Evolutionary conservation across 2,888 invertebrate genomes (phyloP).

Genomic region (Nephrotoma guestfalica): DNA sequence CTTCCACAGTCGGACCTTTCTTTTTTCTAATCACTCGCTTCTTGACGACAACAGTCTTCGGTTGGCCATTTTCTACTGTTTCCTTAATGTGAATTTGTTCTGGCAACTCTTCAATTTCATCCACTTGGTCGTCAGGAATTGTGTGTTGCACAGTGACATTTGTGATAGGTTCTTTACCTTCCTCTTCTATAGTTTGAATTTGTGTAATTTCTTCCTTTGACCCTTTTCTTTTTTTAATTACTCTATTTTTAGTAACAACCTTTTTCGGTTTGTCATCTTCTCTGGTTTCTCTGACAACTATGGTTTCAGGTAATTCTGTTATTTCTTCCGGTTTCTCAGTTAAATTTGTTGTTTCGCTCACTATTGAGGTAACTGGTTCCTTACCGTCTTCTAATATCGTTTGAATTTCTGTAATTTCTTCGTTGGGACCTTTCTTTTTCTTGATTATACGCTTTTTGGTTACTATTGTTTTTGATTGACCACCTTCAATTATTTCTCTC

Average conservation of each 20-base stretch:
- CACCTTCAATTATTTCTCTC: slow-evolving; percentile 25
- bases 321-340: slow-evolving; percentile 23
- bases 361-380: slow-evolving; percentile 21
- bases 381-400: slow-evolving; percentile 19
- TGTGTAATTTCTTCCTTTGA: slow-evolving; percentile 24
- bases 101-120: slow-evolving; percentile 21
- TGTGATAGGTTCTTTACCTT: slow-evolving; percentile 22
- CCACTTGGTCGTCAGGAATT: slow-evolving; percentile 11
- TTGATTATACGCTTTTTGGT: slow-evolving; percentile 23
- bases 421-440: slow-evolving; percentile 24
- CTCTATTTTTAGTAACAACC: slow-evolving; percentile 5
- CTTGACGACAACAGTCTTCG: slow-evolving; percentile 26
- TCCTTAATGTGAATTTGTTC: slow-evolving; percentile 24
- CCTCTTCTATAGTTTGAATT: slow-evolving; percentile 29
- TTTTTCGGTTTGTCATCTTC: slow-evolving; percentile 21
- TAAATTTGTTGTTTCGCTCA: slow-evolving; percentile 17
- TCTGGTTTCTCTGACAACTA: slow-evolving; percentile 31
- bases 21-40: slow-evolving; percentile 32
- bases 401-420: slow-evolving; percentile 24
- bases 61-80: slow-evolving; percentile 19
- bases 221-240: slow-evolving; percentile 24
- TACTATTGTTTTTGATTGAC: slow-evolving; percentile 20
- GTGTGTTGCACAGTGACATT: slow-evolving; percentile 18
- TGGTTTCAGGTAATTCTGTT: slow-evolving; percentile 24
- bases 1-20: slow-evolving; percentile 29